phyloP scores from a whole-genome alignment of 2,797 vertebrate genomes.

The Pipistrellus pipistrellus region DNA sequence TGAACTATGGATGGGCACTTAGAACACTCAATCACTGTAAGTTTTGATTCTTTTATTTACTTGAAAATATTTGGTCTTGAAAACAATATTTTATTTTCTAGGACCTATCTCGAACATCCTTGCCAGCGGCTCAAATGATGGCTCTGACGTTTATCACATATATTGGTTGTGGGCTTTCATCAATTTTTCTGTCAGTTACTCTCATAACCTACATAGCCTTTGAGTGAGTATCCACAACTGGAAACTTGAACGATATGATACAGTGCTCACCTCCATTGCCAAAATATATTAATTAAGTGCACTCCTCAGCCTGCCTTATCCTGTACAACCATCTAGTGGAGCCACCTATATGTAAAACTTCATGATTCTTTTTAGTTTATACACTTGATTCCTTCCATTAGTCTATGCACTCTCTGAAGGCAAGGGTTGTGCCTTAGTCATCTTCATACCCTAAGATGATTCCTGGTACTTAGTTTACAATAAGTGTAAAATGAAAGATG shows the following conservation, averaged over 20 bases:
- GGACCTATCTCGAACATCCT: constrained; percentile 91
- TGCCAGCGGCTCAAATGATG: constrained; percentile 86
- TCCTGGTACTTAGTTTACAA: neutral
- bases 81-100: constrained; percentile 84
- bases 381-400: neutral
- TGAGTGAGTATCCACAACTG: constrained; percentile 91
- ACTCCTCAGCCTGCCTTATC: neutral
- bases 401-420: constrained; percentile 28
- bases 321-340: neutral
- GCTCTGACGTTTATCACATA: constrained; percentile 96
- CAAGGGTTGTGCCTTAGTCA: constrained; percentile 21
- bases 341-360: neutral
- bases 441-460: constrained; percentile 30
- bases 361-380: neutral
- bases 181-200: constrained; percentile 95
- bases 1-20: neutral
- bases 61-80: constrained; percentile 67
- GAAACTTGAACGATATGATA: constrained; percentile 52
- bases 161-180: constrained; percentile 96
- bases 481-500: constrained; percentile 28
- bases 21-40: constrained; percentile 37
- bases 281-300: constrained; percentile 19
- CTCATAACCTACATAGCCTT: constrained; percentile 97
- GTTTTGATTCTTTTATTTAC: constrained; percentile 30
- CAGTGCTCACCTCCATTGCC: neutral